Conservation (phyloP, 2,797 vertebrate genomes). For the Alauda arvensis region DNA sequence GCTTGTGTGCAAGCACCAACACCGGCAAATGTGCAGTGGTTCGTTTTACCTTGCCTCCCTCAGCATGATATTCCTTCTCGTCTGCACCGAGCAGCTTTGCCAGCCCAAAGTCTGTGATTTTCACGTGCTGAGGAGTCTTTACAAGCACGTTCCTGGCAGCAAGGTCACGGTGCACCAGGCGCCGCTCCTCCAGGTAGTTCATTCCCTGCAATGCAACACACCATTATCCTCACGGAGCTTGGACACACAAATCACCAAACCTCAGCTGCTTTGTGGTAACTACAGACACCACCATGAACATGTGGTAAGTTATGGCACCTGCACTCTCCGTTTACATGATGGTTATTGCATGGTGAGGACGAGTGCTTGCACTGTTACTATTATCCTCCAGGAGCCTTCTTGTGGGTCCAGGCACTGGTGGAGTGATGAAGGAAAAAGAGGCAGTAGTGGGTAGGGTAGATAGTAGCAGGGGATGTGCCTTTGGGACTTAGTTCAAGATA, state of each 20-base stretch:
- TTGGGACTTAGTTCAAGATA: background rate
- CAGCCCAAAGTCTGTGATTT: constrained; percentile 93
- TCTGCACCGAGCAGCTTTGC: constrained; percentile 87
- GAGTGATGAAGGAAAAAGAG: background rate
- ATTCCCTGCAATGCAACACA: constrained; percentile 78
- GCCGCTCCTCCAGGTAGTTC: constrained; percentile 91
- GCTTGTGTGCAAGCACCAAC: background rate
- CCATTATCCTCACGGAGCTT: background rate
- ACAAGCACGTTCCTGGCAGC: constrained; percentile 92
- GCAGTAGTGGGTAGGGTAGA: background rate
- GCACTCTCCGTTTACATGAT: background rate
- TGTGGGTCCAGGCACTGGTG: background rate
- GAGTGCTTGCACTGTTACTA: background rate
- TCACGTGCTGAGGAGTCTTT: constrained; percentile 89
- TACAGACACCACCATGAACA: background rate
- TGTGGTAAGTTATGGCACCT: rapidly evolving
- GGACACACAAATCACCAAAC: rapidly evolving
- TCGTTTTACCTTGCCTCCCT: constrained; percentile 85
- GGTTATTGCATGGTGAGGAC: background rate
- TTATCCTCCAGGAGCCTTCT: background rate
- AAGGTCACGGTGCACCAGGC: constrained; percentile 91
- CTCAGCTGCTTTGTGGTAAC: background rate
- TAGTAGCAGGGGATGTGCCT: background rate
- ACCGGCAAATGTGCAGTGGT: rapidly evolving
- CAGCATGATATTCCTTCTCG: constrained; percentile 89